A percentile compares a stretch with the other conserved stretches of the same genome.
These are phyloP conservation scores for Trichopoda pennipes DNA, from an alignment of 2,888 invertebrate species.

Conservation along the genomic window DNA sequence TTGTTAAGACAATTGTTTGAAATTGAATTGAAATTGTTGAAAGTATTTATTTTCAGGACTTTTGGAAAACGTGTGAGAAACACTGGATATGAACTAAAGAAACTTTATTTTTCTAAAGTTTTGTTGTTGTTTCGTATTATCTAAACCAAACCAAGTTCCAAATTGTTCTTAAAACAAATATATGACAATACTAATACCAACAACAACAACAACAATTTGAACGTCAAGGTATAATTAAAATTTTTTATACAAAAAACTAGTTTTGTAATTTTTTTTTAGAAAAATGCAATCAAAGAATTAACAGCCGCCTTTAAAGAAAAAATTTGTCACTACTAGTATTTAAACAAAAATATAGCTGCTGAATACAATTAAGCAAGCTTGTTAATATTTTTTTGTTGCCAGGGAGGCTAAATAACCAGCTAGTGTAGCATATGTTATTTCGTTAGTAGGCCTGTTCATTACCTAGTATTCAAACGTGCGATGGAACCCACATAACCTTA, in stretches of 20 bases:
- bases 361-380: not conserved
- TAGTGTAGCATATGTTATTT: no score
- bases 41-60: not conserved
- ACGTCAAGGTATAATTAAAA: constrained; percentile 17
- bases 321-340: not conserved
- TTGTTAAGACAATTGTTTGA: no score
- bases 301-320: constrained; percentile 26
- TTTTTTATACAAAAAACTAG: constrained; percentile 20
- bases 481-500: no score
- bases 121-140: not conserved
- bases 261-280: constrained; percentile 10
- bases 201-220: not conserved
- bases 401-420: no score
- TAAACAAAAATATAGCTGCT: not conserved
- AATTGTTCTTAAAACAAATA: not conserved
- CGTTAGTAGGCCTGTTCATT: no score
- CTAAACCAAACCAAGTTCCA: not conserved
- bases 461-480: no score
- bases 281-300: constrained; percentile 25
- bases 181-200: constrained; percentile 9
- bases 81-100: no score
- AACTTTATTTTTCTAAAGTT: no score
- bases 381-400: no score
- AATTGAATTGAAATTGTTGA: not conserved
- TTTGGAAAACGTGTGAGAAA: not conserved